Evolutionary conservation across 2,888 invertebrate genomes (phyloP).

Genomic region (Temnothorax ravouxi): DNA sequence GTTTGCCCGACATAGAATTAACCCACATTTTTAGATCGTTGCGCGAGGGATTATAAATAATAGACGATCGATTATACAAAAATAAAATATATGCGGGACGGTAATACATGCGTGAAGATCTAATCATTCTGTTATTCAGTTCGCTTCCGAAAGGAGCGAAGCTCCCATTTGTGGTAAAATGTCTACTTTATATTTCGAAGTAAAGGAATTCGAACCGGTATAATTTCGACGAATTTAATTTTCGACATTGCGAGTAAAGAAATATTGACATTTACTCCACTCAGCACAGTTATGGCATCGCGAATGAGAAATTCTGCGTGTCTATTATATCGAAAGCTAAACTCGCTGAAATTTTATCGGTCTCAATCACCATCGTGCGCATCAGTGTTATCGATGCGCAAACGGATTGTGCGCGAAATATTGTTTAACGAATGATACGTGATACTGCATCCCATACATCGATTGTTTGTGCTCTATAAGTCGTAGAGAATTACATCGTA

Average conservation of each 20-base stretch:
- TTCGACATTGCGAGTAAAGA: background rate
- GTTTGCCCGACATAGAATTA: conserved; percentile 8
- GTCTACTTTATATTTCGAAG: background rate
- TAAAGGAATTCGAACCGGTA: too few species aligned
- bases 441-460: conserved; percentile 3
- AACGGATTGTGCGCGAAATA: conserved; percentile 16
- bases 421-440: conserved; percentile 34
- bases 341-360: conserved; percentile 19
- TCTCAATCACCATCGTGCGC: background rate
- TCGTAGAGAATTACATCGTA: conserved; percentile 4
- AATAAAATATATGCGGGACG: conserved; percentile 1
- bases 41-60: conserved; percentile 28
- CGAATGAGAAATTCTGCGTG: conserved; percentile 2
- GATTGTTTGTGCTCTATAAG: conserved; percentile 5
- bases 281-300: background rate
- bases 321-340: background rate
- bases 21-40: background rate
- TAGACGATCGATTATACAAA: conserved; percentile 16
- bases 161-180: background rate
- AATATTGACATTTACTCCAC: background rate
- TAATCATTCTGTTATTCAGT: background rate
- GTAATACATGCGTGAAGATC: background rate
- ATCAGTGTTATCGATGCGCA: background rate
- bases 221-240: background rate
- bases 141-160: background rate